Evolutionary conservation across 2,888 invertebrate species (phyloP), one percentile per base, ranked within the genome.

Genomic region (Hyppa rectilinea): DNA sequence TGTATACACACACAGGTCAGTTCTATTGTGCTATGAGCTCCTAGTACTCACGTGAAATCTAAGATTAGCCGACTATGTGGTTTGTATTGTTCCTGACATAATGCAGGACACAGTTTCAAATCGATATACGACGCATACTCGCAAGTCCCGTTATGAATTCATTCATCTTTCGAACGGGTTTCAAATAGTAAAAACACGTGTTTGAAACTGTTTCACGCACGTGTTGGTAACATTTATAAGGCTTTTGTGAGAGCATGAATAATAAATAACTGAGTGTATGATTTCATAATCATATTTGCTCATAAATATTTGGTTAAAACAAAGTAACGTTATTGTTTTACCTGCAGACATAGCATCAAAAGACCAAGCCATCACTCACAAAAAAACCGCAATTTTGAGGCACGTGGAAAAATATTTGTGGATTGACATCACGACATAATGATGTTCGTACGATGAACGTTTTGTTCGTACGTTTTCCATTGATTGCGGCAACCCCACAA

Each of bases 1-100:
- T 53, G 63, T 77, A n/a, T 76, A 53, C 63, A 71, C 66, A 80
- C 73, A 80, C 55, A 81, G 43, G 50, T 65, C 20, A 69, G 58
- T 60, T 78, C 64, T 52, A 82, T 78, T 82, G 82, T 80, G 64
- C 62, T 68, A 20, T 68, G 62, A 78, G 74, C 68, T 77, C 34
- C 63, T 67, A 80, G 71, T 71, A 73, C 60, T 69, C 62, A 58
- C 61, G 63, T 73, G 60, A 83, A 81, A 80, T 81, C 78, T 73
- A 71, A 80, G 73, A 73, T 73, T 72, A 79, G 64, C 61, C 50
- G 40, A 20, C 56, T 58, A 53, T 63, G 64, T 55, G 62, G 64
- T 66, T 68, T 66, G 65, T 68, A 68, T 71, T 80, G 67, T 70
- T 83, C 61, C 64, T 56, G 34, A 61, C 55, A 76, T 71, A 72